Base-by-base conservation (phyloP, 2,113 vertebrate species). In the Anser cygnoides region DNA sequence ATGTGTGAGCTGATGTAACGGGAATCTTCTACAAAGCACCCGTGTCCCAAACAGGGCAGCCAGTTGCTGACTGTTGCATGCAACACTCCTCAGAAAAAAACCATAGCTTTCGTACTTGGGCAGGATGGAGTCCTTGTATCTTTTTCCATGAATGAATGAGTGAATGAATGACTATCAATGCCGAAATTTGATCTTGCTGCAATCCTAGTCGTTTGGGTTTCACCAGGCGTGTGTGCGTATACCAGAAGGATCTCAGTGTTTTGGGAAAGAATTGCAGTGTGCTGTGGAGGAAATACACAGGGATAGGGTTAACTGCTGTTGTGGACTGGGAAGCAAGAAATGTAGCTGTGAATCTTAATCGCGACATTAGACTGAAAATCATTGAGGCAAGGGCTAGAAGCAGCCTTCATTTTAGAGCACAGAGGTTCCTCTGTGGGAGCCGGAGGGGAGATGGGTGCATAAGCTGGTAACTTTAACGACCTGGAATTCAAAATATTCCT, bases 401-500 rank as follows among this genome's bases (percentile, higher is more conserved):
- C 21, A 19, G 67, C 61, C 66, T 67, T 71, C 10, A 65, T 46
- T 90, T 96, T 63, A 55, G 44, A 61, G 72, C 83, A 85, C 75
- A 75, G 43, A 82, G 31, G 85, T 85, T 94, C 70, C 49, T 81
- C 72, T 79, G 89, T 71, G 52, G 87, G 76, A 96, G 91, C 86
- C 92, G 65, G 35, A 76, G 49, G 68, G 65, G 37, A 93, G 80
- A 75, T 0, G 4, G 35, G 15, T 46, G n/a, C 31, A 46, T 10
- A n/a, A 96, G 31, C 44, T 1, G 3, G 31, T 87, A 92, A 77
- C 17, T 70, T 84, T 70, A 65, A 93, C 31, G 41, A 62, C 37
- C 41, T 92, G 84, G 93, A 96, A 94, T 94, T 94, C 89, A 89
- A 91, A 95, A 85, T 87, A 95, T 92, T 87, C 59, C 50, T 7